phyloP scores from a whole-genome alignment of 2,888 invertebrate genomes.

The Seira ritae region DNA sequence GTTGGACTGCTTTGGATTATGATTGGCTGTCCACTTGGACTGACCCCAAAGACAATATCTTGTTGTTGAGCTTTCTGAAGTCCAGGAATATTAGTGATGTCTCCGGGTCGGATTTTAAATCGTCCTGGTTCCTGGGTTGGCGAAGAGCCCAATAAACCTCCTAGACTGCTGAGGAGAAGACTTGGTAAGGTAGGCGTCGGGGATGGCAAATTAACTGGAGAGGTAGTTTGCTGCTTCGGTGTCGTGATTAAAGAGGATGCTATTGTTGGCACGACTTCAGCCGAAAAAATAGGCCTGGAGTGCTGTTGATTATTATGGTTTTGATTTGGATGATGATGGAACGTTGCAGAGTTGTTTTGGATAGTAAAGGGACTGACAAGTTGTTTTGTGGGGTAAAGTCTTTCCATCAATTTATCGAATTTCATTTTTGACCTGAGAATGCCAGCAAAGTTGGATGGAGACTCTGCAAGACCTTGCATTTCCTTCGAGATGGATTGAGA shows the following conservation, averaged over 20 bases:
- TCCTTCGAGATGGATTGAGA: slow-evolving; percentile 37
- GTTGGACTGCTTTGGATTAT: slow-evolving; percentile 38
- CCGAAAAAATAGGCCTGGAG: neutral
- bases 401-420: slow-evolving; percentile 70
- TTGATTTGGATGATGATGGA: too few relatives aligned
- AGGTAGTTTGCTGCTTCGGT: neutral
- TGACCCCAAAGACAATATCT: slow-evolving; percentile 45
- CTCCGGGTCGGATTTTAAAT: slow-evolving; percentile 70
- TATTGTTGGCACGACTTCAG: slow-evolving; percentile 26
- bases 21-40: slow-evolving; percentile 64
- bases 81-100: slow-evolving; percentile 49
- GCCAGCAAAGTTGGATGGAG: slow-evolving; percentile 65
- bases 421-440: slow-evolving; percentile 70
- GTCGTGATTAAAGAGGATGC: slow-evolving; percentile 42
- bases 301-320: too few relatives aligned
- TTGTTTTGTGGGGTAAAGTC: slow-evolving; percentile 63
- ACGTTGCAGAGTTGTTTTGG: slow-evolving; percentile 39
- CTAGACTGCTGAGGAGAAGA: slow-evolving; percentile 9
- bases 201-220: neutral
- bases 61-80: slow-evolving; percentile 20
- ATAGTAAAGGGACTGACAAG: slow-evolving; percentile 53
- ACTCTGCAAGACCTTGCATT: neutral
- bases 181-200: slow-evolving; percentile 31
- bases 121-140: slow-evolving; percentile 68
- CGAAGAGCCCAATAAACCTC: neutral